Base-by-base conservation (phyloP, 1,140 invertebrate species). In the Atopsyche davidsoni region DNA sequence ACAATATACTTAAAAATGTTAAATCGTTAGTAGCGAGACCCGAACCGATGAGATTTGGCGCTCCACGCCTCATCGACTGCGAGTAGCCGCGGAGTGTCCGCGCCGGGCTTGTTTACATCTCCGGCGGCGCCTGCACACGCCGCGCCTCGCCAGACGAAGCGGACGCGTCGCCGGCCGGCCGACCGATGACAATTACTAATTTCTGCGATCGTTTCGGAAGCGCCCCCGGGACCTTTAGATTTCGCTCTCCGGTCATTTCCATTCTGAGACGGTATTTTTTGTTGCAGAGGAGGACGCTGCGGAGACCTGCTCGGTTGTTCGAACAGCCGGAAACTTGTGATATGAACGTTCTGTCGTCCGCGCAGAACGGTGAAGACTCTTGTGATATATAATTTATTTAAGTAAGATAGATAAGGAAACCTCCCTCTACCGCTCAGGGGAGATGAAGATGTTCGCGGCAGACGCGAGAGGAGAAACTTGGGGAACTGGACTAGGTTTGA, bases 341-440 rank as follows among this genome's bases (percentile, higher is more conserved):
- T 55, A 55, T 35, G 28, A 39, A 55, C 34, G 53, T 55, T 55
- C 47, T 46, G 32, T 28, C 46, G 17, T 25, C 24, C 34, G 22
- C 18, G 36, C 53, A 32, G 53, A 55, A 46, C 53, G 51, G 53
- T 55, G 53, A 55, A 55, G 36, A 41, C 43, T 28, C 18, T 51
- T 55, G 47, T 55, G 53, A 51, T 47, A 53, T 42, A 55, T 51
- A 46, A 35, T 40, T 52, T 40, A 49, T 49, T 50, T 34, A 46
- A 51, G 24, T 51, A 46, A 51, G 31, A 14, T 41, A 28, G 42
- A 49, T 7, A 25, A 13, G 42, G 46, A 36, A 24, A 16, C 17
- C 35, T n/a, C 35, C 35, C 4, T 6, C 4, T n/a, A 14, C 14
- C 6, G 6, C 17, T 38, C 10, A 14, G 25, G 7, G 35, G n/a